phyloP scores from a whole-genome alignment of 2,888 invertebrate species.

The Pilophorus perplexus region DNA sequence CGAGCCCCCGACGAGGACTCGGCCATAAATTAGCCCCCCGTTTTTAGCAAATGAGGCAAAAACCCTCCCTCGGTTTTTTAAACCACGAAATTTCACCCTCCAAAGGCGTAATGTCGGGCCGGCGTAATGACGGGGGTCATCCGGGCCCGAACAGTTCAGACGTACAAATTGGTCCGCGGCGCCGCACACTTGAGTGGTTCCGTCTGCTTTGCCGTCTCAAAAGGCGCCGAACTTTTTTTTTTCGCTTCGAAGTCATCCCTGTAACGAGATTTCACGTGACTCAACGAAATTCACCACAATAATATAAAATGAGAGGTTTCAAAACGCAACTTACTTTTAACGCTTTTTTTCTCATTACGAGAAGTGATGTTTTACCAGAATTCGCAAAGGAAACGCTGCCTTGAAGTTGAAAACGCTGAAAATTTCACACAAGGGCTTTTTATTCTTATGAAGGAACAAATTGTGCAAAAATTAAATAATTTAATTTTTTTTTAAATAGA shows the following conservation, averaged over 20 bases:
- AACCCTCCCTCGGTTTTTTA: not conserved
- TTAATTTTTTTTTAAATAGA: too few relatives aligned
- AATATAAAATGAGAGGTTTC: not conserved
- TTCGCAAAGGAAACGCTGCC: too few relatives aligned
- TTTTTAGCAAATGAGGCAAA: constrained; percentile 33
- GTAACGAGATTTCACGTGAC: constrained; percentile 14
- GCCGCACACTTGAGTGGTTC: constrained; percentile 17
- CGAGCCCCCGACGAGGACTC: too few relatives aligned
- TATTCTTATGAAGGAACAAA: too few relatives aligned
- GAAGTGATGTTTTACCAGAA: too few relatives aligned
- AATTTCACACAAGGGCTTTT: too few relatives aligned
- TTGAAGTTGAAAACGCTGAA: too few relatives aligned
- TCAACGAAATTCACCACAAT: not conserved
- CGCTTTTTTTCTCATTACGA: too few relatives aligned
- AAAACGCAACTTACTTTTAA: too few relatives aligned
- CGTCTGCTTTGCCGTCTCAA: constrained; percentile 4
- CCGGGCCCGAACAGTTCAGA: constrained; percentile 18
- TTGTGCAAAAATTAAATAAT: too few relatives aligned
- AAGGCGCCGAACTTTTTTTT: constrained; percentile 14
- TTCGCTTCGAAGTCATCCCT: not conserved
- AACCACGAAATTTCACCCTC: constrained; percentile 9
- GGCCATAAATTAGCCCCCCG: constrained; percentile 20
- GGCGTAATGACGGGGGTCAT: constrained; percentile 36
- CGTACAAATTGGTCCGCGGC: constrained; percentile 36
- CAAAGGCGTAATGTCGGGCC: not conserved